Evolutionary conservation across 2,113 vertebrate species (phyloP), one percentile per base, ranked within the genome.

Genomic region (Mus pahari): DNA sequence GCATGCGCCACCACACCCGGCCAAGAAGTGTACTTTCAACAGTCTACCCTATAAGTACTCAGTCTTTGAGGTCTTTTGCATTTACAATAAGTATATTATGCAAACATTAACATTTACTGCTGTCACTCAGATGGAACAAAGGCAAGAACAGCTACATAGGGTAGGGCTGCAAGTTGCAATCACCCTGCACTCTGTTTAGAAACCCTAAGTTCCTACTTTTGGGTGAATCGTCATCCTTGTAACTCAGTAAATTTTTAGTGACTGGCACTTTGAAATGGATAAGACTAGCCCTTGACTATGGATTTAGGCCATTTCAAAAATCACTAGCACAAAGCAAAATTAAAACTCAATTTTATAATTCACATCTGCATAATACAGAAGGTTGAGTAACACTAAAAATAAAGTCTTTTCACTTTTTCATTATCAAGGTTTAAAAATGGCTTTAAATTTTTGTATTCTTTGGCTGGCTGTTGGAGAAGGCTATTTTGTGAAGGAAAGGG

Each of bases 401-500:
- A 86, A 68, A 2, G 36, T 53, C 7, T 2, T 10, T 86, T 90
- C 11, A 90, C 26, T 87, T 92, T 93, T 87, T 48, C 24, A 78
- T 86, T 89, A 62, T 17, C 22, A 66, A 1, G 83, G 75, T 90
- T 93, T 92, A 13, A 77, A 93, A 87, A 95, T 88, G 10, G 22
- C 68, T 95, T 78, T 92, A 33, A 11, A 33, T 14, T 31, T 64
- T 97, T 92, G 17, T 9, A 92, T 93, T 79, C 68, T 39, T 88
- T 86, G 39, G 36, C 79, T 93, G 62, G 58, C 39, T 86, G 45
- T 91, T 91, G 50, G 58, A 79, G 66, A 75, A 14, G 66, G 26
- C 24, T 93, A 13, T 90, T 95, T 79, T 90, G 36, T 39, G 39
- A 36, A 42, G 11, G 53, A 17, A 68, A 66, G 81, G 42, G 45